Base-by-base conservation (phyloP, 2,888 invertebrate species). In the Drosophila ezoana region DNA sequence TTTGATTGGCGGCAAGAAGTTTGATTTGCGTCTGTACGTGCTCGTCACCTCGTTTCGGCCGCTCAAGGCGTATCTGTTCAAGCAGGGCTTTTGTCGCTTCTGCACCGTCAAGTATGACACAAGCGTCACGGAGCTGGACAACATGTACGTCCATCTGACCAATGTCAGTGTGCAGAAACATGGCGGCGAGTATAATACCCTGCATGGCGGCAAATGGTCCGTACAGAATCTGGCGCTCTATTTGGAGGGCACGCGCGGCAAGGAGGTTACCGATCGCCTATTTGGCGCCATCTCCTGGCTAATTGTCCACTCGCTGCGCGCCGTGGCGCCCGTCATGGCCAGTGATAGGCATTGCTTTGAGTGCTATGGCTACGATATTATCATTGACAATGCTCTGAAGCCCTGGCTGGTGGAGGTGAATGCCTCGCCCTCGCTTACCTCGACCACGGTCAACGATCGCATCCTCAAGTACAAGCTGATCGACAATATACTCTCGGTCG, bases 151-250 rank as follows among this genome's bases (percentile, higher is more conserved):
- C 40, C 98, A 98, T 93, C 94, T 98, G 57, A 98, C 98, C 16
- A 98, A 98, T 91, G 98, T 98, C 3, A 98, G 98, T 57, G 97
- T 99, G 11, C 98, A 99, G 93, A 98, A 98, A 92, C 98, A 98
- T 90, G 98, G 98, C 72, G 97, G 97, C 16, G 98, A 98, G 90
- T 98, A 98, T 91, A 98, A 98, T 91, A 96, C 95, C 72, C 94
- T 98, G 56, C 98, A 98, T 88, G 98, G 98, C 3, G 98, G 98
- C 0, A 98, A 98, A 93, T 95, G 98, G 94, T 97, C 97, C 57
- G 96, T 98, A 1, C 96, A 98, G 90, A 98, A 98, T 93, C 93
- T 98, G 71, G 94, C 96, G 32, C 93, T 98, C 2, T 98, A 96
- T 91, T 93, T 98, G 86, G 98, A 98, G 91, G 97, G 98, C 43